Evolutionary conservation across 2,113 vertebrate genomes (phyloP).

Genomic region (Cebus imitator): DNA sequence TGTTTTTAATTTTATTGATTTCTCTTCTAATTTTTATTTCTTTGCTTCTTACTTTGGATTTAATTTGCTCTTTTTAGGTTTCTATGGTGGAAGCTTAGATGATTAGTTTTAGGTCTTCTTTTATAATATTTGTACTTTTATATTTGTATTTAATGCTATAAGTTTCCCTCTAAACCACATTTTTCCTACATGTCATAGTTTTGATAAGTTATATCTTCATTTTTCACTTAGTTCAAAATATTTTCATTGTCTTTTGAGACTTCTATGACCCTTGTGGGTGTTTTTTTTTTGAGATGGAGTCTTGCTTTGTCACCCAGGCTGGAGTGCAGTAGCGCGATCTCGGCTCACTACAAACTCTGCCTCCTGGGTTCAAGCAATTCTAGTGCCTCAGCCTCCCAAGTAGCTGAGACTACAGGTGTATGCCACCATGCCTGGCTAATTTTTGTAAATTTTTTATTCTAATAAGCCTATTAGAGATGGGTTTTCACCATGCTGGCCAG

Average conservation of each 20-base stretch:
- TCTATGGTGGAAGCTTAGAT: neutral
- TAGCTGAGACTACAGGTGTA: no score
- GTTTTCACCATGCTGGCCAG: no score
- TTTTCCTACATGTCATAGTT: neutral
- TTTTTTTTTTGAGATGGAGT: no score
- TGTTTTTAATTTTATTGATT: neutral
- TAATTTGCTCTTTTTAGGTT: neutral
- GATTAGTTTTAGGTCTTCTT: neutral
- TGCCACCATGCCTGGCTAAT: no score
- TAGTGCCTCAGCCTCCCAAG: no score
- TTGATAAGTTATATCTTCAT: neutral
- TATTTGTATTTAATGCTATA: neutral
- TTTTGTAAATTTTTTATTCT: no score
- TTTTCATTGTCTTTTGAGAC: neutral
- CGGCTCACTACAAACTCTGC: no score
- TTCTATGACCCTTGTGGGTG: neutral
- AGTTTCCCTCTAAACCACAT: neutral
- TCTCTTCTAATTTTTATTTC: neutral
- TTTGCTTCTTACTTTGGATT: neutral
- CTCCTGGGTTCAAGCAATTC: no score
- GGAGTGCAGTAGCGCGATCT: no score
- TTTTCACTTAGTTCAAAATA: constrained; percentile 13
- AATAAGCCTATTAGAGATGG: no score
- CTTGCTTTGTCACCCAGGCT: no score
- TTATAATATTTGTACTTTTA: neutral